A percentile compares a stretch with the other conserved stretches of the same genome.
Conservation (phyloP, 92 coral and sea anemone species). For the Epizoanthus ramosus region DNA sequence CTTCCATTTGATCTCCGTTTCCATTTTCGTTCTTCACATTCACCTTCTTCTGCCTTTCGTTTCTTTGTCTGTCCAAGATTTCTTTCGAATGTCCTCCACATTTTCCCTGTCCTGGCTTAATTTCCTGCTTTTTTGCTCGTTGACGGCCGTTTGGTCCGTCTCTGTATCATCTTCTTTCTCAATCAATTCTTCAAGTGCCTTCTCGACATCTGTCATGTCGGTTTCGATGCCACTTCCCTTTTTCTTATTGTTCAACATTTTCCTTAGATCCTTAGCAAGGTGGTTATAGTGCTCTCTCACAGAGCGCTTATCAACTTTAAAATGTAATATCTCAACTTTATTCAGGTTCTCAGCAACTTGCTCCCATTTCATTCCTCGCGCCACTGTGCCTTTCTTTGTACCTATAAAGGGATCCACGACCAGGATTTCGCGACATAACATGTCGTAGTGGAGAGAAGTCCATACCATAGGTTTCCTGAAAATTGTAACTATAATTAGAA, state of each 20-base stretch:
- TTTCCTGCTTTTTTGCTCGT: constrained; percentile 37
- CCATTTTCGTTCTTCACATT: constrained; percentile 21
- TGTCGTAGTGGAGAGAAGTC: too few species aligned
- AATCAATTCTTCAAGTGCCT: constrained; percentile 42
- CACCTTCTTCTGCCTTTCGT: constrained; percentile 37
- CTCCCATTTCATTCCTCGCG: too few species aligned
- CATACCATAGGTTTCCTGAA: too few species aligned
- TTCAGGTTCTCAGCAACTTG: too few species aligned
- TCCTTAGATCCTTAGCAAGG: constrained; percentile 22
- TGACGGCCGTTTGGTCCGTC: constrained; percentile 32
- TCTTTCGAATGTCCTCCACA: constrained; percentile 23
- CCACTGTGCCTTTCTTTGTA: too few species aligned
- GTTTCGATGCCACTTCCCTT: too few species aligned
- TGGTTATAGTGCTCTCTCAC: constrained; percentile 46
- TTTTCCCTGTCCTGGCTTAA: constrained; percentile 38
- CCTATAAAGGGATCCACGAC: too few species aligned
- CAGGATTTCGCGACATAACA: too few species aligned
- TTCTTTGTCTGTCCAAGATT: too few species aligned
- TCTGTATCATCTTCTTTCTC: constrained; percentile 38
- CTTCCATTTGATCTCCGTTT: constrained; percentile 6
- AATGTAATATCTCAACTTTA: constrained; percentile 9
- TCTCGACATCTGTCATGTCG: constrained; percentile 39
- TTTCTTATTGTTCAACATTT: constrained; percentile 20
- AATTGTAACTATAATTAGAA: too few species aligned
- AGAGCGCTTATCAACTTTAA: constrained; percentile 30